Base-by-base conservation (phyloP, 2,113 vertebrate species). In the Xiphophorus couchianus region DNA sequence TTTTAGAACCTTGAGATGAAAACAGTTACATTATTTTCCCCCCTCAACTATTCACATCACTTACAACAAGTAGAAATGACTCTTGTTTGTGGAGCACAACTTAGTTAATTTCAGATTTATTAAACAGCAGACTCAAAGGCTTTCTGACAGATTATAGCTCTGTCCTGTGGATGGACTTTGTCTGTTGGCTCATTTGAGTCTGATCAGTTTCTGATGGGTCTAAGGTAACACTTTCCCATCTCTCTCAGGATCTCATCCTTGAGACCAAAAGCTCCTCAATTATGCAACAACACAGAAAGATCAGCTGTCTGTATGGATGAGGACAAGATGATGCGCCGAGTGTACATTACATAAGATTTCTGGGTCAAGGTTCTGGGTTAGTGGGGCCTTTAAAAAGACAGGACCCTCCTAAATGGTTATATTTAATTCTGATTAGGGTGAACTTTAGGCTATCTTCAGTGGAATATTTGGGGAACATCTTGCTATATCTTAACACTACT, bases 241-340 rank as follows among this genome's bases (percentile, higher is more conserved):
- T 78, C 82, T 82, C 74, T 75, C 78, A 85, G 86, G 83, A 81
- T 78, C 88, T 79, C 88, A 82, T 85, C 87, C 90, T 84, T 80
- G 83, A 89, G 87, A 88, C 73, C 83, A 90, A 63, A 74, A 70
- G 78, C 91, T 90, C 71, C 78, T 94, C 84, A 91, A 94, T 95
- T 92, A 93, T 94, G 89, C 90, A 94, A 87, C 65, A 84, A 69
- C 87, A 86, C 80, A 39, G 83, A 84, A 73, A 88, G 90, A 91
- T 92, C 84, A 73, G 81, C 85, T 91, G 86, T 88, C 89, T 86
- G 71, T 35, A 60, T 82, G 80, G 71, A 87, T 80, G 72, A 73
- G 75, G 82, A 89, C 89, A 88, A 88, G 90, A 92, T 86, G 92
- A 85, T 81, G 66, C 63, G 73, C 72, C 30, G 39, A 78, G 88